Base-by-base conservation (phyloP, 2,113 vertebrate species). In the Cinclus cinclus region DNA sequence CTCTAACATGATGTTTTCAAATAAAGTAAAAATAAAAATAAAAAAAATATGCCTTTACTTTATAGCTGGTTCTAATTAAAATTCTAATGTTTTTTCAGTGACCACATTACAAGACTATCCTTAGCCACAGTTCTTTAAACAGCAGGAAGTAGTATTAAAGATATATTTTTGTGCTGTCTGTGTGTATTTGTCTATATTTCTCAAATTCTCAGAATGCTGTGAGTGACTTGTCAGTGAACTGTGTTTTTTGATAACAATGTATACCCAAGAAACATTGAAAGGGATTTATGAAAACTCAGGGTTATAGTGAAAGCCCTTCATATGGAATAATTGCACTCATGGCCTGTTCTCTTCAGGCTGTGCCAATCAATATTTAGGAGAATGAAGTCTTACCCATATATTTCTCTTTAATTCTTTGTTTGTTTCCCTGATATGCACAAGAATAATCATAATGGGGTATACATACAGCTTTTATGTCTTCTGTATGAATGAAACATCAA, bases 31-130 rank as follows among this genome's bases (percentile, higher is more conserved):
- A 76, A 41, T 17, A 41, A 31, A 53, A n/a, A 8, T 24, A 25
- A 74, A 75, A 15, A 2, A 0, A 0, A 5, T 46, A 20, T 1
- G 14, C 4, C 7, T 50, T 52, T 64, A 16, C 39, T 60, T 71
- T 55, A 33, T 25, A 33, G 5, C 7, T 69, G 8, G 2, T 69
- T 80, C 24, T 63, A 44, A 27, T 20, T 14, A 42, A 73, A 76
- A 73, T 58, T 65, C 5, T 68, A 21, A 59, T 12, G 0, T 0
- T 55, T 86, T 76, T 83, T 13, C 0, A 86, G 28, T 68, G 35
- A 56, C 33, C 23, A 67, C 59, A 35, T 15, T 37, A 27, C 33
- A 65, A 78, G 2, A 14, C 10, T 70, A 7, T 56, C 4, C 14
- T 63, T 67, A 80, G 15, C 7, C 12, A 11, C 13, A 20, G 25